Evolutionary conservation across 1,140 invertebrate genomes (phyloP).

Genomic region (Ostrea denselamellosa): DNA sequence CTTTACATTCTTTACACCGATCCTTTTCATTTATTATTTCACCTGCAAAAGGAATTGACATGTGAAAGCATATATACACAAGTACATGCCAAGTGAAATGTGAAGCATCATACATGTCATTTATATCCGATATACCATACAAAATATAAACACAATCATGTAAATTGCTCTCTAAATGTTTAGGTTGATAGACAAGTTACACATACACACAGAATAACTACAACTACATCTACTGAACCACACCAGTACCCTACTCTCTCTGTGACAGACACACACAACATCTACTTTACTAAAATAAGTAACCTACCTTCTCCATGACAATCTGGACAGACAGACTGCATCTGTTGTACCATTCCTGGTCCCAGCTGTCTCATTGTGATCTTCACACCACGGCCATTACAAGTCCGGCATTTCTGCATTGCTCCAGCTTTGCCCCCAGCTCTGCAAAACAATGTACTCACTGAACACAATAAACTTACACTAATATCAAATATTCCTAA

Average conservation of each 20-base stretch:
- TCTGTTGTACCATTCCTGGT: constrained; percentile 98
- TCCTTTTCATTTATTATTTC: constrained; percentile 86
- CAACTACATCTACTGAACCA: too few relatives aligned
- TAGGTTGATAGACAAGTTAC: too few relatives aligned
- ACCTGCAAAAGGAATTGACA: constrained; percentile 65
- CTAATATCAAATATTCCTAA: too few relatives aligned
- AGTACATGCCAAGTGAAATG: too few relatives aligned
- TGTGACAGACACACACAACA: background rate
- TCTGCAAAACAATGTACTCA: constrained; percentile 61
- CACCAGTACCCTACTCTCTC: too few relatives aligned
- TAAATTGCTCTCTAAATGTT: too few relatives aligned
- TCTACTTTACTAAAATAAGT: background rate
- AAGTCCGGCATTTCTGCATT: constrained; percentile 90
- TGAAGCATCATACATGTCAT: too few relatives aligned
- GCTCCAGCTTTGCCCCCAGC: constrained; percentile 92
- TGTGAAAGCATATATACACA: too few relatives aligned
- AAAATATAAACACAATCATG: too few relatives aligned
- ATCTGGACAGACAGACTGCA: constrained; percentile 92
- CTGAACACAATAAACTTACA: too few relatives aligned
- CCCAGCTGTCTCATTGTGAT: constrained; percentile 94
- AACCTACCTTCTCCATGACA: constrained; percentile 92
- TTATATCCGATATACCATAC: too few relatives aligned
- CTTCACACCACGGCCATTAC: constrained; percentile 93
- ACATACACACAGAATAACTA: too few relatives aligned
- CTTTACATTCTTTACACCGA: constrained; percentile 93